Percentiles rank a stretch among this genome's conserved stretches.
Conservation (phyloP, 2,113 vertebrate genomes). For the Pomatorhinus ruficollis region DNA sequence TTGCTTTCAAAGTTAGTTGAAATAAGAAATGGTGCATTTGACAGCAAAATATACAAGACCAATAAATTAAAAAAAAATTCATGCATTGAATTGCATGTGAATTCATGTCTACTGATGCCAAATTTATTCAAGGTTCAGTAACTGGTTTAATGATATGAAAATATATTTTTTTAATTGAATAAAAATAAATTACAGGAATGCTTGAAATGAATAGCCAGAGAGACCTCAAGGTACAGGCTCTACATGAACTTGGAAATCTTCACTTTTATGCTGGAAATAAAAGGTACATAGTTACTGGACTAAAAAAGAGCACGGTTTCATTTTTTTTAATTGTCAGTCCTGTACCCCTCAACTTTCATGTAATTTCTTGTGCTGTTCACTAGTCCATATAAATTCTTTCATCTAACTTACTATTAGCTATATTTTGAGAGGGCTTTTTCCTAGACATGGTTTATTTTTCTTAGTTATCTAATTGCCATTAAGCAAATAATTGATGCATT, state of each 20-base stretch:
- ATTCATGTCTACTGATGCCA: background rate
- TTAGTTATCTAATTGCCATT: background rate
- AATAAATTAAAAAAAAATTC: background rate
- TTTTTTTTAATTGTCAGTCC: background rate
- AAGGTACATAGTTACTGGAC: slow-evolving; percentile 72
- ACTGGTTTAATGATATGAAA: background rate
- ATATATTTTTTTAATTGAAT: slow-evolving; percentile 21
- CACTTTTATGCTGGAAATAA: slow-evolving; percentile 83
- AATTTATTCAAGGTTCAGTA: background rate
- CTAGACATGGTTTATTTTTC: background rate
- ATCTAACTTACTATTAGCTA: background rate
- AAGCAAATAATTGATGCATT: background rate
- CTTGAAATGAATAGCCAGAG: slow-evolving; percentile 79
- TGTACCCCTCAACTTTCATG: background rate
- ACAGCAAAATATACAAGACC: background rate
- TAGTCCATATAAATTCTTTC: background rate
- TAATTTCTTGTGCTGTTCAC: background rate
- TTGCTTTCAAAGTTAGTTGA: background rate
- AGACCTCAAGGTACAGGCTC: slow-evolving; percentile 83
- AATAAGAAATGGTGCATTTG: background rate
- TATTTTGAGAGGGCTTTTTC: background rate
- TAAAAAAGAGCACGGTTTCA: background rate
- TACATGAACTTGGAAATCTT: slow-evolving; percentile 91
- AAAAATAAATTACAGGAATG: slow-evolving; percentile 77
- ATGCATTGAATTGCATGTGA: background rate